Percentiles rank a stretch among this genome's conserved stretches.
Evolutionary conservation across 2,797 vertebrate species (phyloP).

Genomic region (Enteromius viviparus): DNA sequence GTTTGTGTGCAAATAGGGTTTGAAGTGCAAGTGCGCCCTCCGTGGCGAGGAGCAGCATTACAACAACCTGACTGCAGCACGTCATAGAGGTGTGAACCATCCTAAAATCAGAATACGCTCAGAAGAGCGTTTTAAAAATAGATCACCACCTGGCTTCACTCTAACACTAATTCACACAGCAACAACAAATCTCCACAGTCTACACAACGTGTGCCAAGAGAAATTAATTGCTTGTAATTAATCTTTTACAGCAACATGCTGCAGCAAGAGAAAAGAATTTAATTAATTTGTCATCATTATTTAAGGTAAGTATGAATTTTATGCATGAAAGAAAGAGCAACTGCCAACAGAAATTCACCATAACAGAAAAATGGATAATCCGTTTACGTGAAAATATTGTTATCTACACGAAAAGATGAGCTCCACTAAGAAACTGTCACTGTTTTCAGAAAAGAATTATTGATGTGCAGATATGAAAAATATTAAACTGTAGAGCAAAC

Average conservation of each 20-base stretch:
- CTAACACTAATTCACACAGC: background rate
- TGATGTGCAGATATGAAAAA: background rate
- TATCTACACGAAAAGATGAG: slow-evolving; percentile 33
- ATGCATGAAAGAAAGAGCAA: background rate
- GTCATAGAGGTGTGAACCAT: slow-evolving; percentile 25
- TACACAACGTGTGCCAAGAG: background rate
- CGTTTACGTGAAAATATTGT: slow-evolving; percentile 3
- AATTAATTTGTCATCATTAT: background rate
- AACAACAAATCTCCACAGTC: slow-evolving; percentile 18
- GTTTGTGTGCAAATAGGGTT: background rate
- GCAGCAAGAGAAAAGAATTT: slow-evolving; percentile 10
- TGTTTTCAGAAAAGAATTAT: slow-evolving; percentile 29
- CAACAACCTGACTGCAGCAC: slow-evolving; percentile 11
- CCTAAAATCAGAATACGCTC: slow-evolving; percentile 19
- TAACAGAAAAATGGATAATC: slow-evolving; percentile 4
- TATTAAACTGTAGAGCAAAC: background rate
- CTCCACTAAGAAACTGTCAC: background rate
- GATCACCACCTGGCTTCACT: slow-evolving; percentile 29
- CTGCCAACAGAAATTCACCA: background rate
- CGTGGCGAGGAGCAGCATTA: slow-evolving; percentile 43
- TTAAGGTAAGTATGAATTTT: background rate
- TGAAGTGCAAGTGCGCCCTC: slow-evolving; percentile 45
- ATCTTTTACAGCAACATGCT: slow-evolving; percentile 27
- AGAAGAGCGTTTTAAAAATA: slow-evolving; percentile 48
- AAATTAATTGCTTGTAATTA: slow-evolving; percentile 3